A percentile compares a stretch with the other conserved stretches of the same genome.
Evolutionary conservation across 1,140 invertebrate species (phyloP).

Genomic region (Capitella teleta): DNA sequence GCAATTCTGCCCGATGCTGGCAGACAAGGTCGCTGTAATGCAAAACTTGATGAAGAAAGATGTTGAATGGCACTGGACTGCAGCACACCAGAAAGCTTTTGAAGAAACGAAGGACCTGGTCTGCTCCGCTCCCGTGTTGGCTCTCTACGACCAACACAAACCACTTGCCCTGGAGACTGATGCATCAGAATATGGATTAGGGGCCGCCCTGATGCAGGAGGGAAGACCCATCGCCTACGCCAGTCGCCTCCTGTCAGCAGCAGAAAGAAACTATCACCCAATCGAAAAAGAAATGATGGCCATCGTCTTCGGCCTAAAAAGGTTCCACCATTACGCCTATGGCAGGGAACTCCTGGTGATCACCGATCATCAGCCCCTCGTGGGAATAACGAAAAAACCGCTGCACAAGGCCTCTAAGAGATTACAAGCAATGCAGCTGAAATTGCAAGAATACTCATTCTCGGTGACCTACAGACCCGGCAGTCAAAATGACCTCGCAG

Average conservation of each 20-base stretch:
- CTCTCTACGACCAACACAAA: slow-evolving; percentile 19
- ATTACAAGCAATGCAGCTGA: slow-evolving; percentile 42
- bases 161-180: slow-evolving; percentile 19
- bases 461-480: too few relatives aligned
- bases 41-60: too few relatives aligned
- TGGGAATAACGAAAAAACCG: slow-evolving; percentile 37
- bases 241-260: too few relatives aligned
- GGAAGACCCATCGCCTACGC: slow-evolving; percentile 40
- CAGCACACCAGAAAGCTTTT: slow-evolving; percentile 11
- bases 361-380: slow-evolving; percentile 35
- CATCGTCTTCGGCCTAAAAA: slow-evolving; percentile 40
- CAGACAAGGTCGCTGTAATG: too few relatives aligned
- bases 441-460: too few relatives aligned
- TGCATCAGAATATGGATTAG: slow-evolving; percentile 30
- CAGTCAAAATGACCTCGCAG: too few relatives aligned
- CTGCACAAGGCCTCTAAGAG: slow-evolving; percentile 32
- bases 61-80: neutral
- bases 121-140: slow-evolving; percentile 15
- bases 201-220: slow-evolving; percentile 41
- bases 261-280: slow-evolving; percentile 44
- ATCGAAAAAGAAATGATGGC: slow-evolving; percentile 44
- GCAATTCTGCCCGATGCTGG: too few relatives aligned
- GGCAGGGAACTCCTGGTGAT: slow-evolving; percentile 17
- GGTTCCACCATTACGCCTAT: slow-evolving; percentile 38
- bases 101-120: slow-evolving; percentile 16